Base-by-base conservation (phyloP, 2,113 vertebrate species). In the Sinocyclocheilus anshuiensis region DNA sequence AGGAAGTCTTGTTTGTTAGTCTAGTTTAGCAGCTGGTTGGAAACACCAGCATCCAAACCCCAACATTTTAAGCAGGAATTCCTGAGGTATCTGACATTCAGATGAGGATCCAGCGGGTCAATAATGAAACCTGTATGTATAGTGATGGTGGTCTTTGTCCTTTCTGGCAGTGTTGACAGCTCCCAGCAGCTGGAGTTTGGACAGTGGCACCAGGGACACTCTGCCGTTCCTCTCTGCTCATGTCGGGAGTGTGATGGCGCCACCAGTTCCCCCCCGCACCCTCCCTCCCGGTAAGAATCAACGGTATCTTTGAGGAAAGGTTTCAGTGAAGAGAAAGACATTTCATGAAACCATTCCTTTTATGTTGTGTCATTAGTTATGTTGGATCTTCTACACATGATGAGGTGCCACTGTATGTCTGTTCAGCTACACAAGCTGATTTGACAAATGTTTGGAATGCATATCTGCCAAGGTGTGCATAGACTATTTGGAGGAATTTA, bases 101-200 rank as follows among this genome's bases (percentile, higher is more conserved):
- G 55, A 13, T 81, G 18, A 33, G 13, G 75, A 50, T 81, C 36
- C 57, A 12, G 18, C 57, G 26, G 33, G 13, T 78, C 36, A 45
- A 29, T 57, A n/a, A 26, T 75, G 18, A 74, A 10, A 45, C 42
- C 42, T 42, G 42, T 36, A 24, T 50, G 42, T 55, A 15, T 26
- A 13, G 50, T 80, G 45, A 85, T 39, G 71, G 4, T 15, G 33
- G 20, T 72, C 18, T 26, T 39, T 71, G 13, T 4, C 78, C 67
- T 69, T 72, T 86, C n/a, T 85, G 33, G 71, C 61, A 95, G 97
- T 97, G 90, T 95, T 98, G 92, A 96, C 96, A 91, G 95, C 97
- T 12, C 96, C 97, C 93, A 97, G 97, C 84, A 98, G 97, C 90
- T 99, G 97, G 98, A 99, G 97, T 94, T 93, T 98, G 94, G 98